phyloP scores from a whole-genome alignment of 2,113 vertebrate species.

The Tricholaema leucomelas region DNA sequence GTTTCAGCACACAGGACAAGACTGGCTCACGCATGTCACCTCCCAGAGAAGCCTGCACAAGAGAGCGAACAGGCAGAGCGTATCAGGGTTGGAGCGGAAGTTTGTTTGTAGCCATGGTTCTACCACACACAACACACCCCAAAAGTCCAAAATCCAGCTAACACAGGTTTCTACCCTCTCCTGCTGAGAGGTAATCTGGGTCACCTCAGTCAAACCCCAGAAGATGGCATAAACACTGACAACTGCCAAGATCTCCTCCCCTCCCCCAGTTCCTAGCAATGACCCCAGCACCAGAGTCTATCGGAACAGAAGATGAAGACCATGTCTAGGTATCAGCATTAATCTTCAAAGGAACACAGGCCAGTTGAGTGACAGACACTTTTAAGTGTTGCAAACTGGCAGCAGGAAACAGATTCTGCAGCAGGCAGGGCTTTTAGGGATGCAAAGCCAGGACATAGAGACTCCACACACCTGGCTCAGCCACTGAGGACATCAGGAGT shows the following conservation, averaged over 20 bases:
- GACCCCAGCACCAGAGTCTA: background rate
- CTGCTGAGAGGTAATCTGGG: rapidly evolving
- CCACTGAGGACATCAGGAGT: background rate
- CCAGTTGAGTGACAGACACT: background rate
- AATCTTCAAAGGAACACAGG: background rate
- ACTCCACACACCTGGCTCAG: background rate
- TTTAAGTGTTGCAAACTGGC: background rate
- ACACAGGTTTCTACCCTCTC: background rate
- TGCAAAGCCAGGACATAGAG: background rate
- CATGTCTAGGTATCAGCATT: background rate
- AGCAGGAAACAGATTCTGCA: background rate
- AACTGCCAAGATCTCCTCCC: background rate
- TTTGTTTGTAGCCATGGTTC: background rate
- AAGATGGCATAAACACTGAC: background rate
- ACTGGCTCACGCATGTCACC: background rate
- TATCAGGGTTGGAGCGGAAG: background rate
- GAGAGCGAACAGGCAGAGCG: background rate
- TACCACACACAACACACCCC: background rate
- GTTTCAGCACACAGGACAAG: background rate
- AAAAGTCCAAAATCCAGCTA: background rate
- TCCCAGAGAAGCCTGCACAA: background rate
- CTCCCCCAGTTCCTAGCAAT: background rate
- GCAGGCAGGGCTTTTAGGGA: background rate
- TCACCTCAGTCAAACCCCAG: background rate
- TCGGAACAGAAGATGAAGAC: background rate